phyloP scores from a whole-genome alignment of 35 echinoderm and acorn worm species.

The Lytechinus variegatus region DNA sequence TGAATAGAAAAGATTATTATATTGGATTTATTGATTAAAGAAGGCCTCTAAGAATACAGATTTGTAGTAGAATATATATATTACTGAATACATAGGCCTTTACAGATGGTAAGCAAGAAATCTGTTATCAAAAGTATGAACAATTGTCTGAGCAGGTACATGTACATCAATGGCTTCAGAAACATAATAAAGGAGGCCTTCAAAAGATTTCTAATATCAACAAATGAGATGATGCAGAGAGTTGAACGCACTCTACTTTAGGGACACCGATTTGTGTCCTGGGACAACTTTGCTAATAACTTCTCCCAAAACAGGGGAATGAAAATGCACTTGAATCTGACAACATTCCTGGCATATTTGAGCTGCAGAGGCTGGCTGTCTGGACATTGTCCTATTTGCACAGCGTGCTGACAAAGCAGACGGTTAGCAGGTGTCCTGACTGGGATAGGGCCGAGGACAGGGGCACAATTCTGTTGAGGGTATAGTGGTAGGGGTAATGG shows the following conservation, averaged over 20 bases:
- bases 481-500: background rate
- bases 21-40: too few species aligned
- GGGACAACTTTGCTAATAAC: background rate
- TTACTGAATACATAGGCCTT: too few species aligned
- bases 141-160: background rate
- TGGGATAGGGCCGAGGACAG: constrained; percentile 7
- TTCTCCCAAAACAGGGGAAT: background rate
- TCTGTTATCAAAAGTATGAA: background rate
- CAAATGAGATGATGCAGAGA: background rate
- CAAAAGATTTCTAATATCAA: constrained; percentile 15
- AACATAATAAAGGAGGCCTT: background rate
- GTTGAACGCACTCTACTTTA: constrained; percentile 2
- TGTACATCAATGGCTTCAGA: background rate
- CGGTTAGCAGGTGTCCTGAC: background rate
- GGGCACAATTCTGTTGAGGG: background rate
- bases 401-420: constrained; percentile 8
- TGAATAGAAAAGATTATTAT: too few species aligned
- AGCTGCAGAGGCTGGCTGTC: background rate
- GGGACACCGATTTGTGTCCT: background rate
- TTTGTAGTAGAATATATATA: too few species aligned
- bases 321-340: constrained; percentile 13
- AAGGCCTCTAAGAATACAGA: too few species aligned
- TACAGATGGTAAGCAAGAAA: background rate
- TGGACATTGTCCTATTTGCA: background rate
- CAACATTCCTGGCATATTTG: constrained; percentile 5